Base-by-base conservation (phyloP, 2,888 invertebrate genomes). In the Timema podura region DNA sequence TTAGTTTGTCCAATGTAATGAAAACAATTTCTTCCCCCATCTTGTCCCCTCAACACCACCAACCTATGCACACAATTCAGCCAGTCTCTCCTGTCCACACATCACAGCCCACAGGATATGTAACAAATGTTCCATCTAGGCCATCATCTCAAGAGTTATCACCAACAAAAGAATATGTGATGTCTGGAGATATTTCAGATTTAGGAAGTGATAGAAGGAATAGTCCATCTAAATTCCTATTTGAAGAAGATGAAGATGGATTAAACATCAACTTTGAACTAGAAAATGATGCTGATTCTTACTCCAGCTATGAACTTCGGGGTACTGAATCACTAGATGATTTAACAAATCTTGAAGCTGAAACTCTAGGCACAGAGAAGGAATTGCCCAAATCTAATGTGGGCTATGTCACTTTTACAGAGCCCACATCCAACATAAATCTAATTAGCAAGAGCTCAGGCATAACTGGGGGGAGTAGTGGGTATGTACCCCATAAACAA, bases 401-500 rank as follows among this genome's bases (percentile, higher is more conserved):
- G n/a, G 79, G 79, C 30, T 79, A 80, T 64, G 79, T 79, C 45
- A 76, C 78, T 47, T 74, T 80, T 16, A 57, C 65, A 30, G 76
- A 77, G n/a, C n/a, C n/a, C n/a, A n/a, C n/a, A n/a, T n/a, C n/a
- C n/a, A n/a, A n/a, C n/a, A n/a, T n/a, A n/a, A n/a, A n/a, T n/a
- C n/a, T n/a, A n/a, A n/a, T n/a, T n/a, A n/a, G n/a, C n/a, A n/a
- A 9, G 47, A 65, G 65, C 47, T 46, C 30, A 6, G 47, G 65
- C 15, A 57, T 46, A 6, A 67, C 54, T 54, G 46, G 54, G 8
- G 11, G 47, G 7, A 64, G 64, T 64, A 47, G 69, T 64, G 78
- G 79, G 11, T 80, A 80, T 72, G 77, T 80, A 45, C 78, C 79
- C 9, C 80, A 79, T 74, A 77, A 77, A 74, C 77, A 78, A 68